Evolutionary conservation across 2,113 vertebrate genomes (phyloP).

Genomic region (Anolis sagrei): DNA sequence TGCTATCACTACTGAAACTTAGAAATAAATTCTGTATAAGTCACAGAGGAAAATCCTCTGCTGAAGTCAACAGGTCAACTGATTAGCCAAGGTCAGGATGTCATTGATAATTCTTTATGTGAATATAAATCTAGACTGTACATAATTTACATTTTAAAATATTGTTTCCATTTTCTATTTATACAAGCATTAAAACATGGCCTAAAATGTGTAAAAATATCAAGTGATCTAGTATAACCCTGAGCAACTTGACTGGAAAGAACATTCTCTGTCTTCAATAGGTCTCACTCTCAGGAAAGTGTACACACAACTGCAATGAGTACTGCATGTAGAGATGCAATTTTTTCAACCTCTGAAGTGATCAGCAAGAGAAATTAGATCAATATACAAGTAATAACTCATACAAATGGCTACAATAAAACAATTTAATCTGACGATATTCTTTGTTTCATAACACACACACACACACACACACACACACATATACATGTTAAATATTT

Average conservation of each 20-base stretch:
- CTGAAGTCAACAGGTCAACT: no score
- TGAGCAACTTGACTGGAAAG: not conserved
- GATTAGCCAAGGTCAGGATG: not conserved
- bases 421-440: not conserved
- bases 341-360: not conserved
- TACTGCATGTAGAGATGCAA: not conserved
- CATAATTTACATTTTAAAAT: no score
- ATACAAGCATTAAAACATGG: no score
- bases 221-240: not conserved
- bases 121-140: no score
- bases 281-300: not conserved
- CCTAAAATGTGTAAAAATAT: not conserved
- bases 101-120: no score
- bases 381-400: not conserved
- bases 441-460: not conserved
- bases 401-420: slow-evolving; percentile 3
- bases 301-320: not conserved
- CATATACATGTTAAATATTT: not conserved
- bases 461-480: no score
- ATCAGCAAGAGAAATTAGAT: not conserved
- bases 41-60: no score
- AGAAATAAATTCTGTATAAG: no score
- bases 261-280: not conserved
- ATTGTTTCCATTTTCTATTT: no score
- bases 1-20: no score